phyloP scores from a whole-genome alignment of 2,113 vertebrate species.

The Cyanoliseus patagonus region DNA sequence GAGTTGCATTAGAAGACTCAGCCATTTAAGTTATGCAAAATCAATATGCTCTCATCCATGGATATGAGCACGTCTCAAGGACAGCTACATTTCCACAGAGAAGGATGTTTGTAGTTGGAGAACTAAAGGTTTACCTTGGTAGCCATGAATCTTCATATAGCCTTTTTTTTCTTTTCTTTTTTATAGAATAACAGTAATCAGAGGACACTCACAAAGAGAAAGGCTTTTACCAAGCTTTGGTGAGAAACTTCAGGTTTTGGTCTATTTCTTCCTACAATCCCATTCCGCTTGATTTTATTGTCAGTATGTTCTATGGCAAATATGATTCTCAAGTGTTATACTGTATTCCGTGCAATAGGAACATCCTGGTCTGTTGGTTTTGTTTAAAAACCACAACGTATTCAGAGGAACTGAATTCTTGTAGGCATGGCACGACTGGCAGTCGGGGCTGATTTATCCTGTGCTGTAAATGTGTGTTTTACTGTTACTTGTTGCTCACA shows the following conservation, averaged over 20 bases:
- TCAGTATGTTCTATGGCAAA: not conserved
- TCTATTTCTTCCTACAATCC: not conserved
- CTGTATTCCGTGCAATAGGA: not conserved
- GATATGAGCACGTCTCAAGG: conserved; percentile 27
- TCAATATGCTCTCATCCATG: conserved; percentile 18
- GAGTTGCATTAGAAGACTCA: conserved; percentile 9
- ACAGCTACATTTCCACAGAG: not conserved
- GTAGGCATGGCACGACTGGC: not conserved
- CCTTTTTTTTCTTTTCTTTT: not conserved
- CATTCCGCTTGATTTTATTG: not conserved
- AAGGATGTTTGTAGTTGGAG: not conserved
- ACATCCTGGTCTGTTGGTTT: not conserved
- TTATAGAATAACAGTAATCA: not conserved
- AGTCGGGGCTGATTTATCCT: not conserved
- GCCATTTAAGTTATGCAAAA: not conserved
- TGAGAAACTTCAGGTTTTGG: not conserved
- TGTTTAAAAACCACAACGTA: not conserved
- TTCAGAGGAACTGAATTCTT: not conserved
- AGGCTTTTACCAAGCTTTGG: not conserved
- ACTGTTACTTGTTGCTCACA: not conserved
- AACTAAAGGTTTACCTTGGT: not conserved
- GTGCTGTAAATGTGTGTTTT: not conserved
- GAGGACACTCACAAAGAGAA: not conserved
- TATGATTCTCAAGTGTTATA: not conserved
- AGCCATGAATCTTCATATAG: not conserved